phyloP scores from a whole-genome alignment of 1,140 invertebrate genomes.

The Diprion similis region DNA sequence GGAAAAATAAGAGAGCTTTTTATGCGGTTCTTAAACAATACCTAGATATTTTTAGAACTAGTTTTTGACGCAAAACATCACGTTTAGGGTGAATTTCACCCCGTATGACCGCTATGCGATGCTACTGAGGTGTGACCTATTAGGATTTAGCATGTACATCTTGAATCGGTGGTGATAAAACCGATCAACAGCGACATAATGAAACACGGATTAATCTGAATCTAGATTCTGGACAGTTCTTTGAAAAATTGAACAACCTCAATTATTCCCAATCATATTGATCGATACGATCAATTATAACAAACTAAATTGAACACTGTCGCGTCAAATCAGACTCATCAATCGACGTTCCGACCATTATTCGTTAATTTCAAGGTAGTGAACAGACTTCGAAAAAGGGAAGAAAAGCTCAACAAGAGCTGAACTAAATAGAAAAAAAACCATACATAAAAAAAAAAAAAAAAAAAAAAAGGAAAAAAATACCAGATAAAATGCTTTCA shows the following conservation, averaged over 20 bases:
- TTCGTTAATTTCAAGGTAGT: neutral
- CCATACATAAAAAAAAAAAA: neutral
- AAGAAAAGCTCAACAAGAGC: neutral
- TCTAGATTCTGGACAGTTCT: no score
- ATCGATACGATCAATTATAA: neutral
- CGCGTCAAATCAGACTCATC: constrained; percentile 16
- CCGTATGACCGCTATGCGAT: no score
- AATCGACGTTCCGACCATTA: neutral
- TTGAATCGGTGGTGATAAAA: no score
- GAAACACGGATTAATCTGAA: no score
- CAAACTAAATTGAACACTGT: constrained; percentile 7
- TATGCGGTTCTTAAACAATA: no score
- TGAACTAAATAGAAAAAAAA: neutral
- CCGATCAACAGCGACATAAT: no score
- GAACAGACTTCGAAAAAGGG: neutral
- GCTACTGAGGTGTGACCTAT: no score
- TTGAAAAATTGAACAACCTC: neutral
- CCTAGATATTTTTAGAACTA: no score
- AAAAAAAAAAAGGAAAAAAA: neutral
- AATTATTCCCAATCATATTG: neutral
- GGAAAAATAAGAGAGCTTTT: no score
- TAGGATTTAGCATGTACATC: no score
- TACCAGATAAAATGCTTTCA: neutral
- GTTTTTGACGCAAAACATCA: no score
- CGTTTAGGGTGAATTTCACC: no score